Conservation (phyloP, 1,140 invertebrate genomes). For the Hylaeus volcanicus region DNA sequence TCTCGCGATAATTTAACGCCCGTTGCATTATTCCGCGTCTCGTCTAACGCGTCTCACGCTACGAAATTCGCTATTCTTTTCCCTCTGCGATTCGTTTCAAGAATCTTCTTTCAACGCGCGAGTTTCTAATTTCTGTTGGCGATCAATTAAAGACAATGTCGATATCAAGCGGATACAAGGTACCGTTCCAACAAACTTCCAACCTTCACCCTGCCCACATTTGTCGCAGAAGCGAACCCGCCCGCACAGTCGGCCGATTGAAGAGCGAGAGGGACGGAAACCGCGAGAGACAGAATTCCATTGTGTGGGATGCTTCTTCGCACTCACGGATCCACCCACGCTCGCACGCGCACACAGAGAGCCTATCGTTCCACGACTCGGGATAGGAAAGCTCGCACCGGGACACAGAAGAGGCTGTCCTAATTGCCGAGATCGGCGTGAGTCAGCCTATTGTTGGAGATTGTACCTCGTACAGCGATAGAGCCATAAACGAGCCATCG, state of each 20-base stretch:
- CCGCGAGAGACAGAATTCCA: constrained; percentile 1
- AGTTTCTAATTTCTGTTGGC: constrained; percentile 8
- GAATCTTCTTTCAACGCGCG: background rate
- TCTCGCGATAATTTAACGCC: constrained; percentile 46
- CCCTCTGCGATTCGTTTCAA: constrained; percentile 5
- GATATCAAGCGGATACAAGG: background rate
- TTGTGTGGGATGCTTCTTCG: constrained; percentile 16
- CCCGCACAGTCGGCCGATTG: background rate
- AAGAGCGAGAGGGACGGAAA: background rate
- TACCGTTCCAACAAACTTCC: constrained; percentile 9
- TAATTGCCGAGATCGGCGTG: constrained; percentile 58
- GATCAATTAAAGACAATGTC: background rate
- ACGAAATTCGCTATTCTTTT: constrained; percentile 7
- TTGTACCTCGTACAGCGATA: background rate
- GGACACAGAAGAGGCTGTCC: constrained; percentile 44
- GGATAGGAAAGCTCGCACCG: constrained; percentile 9
- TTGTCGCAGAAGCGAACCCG: background rate
- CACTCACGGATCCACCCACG: constrained; percentile 1
- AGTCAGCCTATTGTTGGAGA: constrained; percentile 57
- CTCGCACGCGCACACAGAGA: background rate
- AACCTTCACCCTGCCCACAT: constrained; percentile 2
- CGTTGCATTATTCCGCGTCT: constrained; percentile 36
- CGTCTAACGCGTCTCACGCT: constrained; percentile 48
- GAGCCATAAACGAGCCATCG: constrained; percentile 5
- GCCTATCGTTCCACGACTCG: background rate